Evolutionary conservation across 2,113 vertebrate species (phyloP).

Genomic region (Tor tambroides): DNA sequence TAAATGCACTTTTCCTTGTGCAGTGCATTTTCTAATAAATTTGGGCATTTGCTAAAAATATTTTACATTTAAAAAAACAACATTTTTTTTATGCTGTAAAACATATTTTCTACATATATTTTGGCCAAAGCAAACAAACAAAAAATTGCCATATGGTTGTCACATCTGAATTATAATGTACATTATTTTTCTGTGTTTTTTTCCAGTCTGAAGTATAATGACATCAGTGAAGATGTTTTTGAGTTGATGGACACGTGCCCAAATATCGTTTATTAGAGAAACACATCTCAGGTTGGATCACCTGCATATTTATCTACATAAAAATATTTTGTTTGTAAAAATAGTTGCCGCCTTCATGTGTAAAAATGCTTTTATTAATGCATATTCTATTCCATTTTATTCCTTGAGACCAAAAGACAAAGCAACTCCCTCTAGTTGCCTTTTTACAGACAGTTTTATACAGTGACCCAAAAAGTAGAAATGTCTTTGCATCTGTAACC

Average conservation of each 20-base stretch:
- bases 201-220: slow-evolving; percentile 72
- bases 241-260: slow-evolving; percentile 62
- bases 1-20: too few relatives aligned
- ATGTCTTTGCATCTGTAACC: too few relatives aligned
- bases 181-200: background rate
- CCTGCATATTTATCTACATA: background rate
- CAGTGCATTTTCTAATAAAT: too few relatives aligned
- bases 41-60: too few relatives aligned
- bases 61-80: too few relatives aligned
- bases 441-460: slow-evolving; percentile 1
- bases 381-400: background rate
- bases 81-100: too few relatives aligned
- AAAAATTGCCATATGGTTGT: background rate
- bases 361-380: background rate
- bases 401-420: background rate
- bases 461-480: background rate
- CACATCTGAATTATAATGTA: background rate
- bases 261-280: slow-evolving; percentile 67
- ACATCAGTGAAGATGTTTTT: slow-evolving; percentile 71
- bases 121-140: background rate
- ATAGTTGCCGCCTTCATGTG: background rate
- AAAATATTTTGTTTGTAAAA: background rate
- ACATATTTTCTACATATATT: background rate
- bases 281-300: background rate
- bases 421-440: background rate